Evolutionary conservation across 1,140 invertebrate genomes (phyloP).

Genomic region (Drosophila simulans): DNA sequence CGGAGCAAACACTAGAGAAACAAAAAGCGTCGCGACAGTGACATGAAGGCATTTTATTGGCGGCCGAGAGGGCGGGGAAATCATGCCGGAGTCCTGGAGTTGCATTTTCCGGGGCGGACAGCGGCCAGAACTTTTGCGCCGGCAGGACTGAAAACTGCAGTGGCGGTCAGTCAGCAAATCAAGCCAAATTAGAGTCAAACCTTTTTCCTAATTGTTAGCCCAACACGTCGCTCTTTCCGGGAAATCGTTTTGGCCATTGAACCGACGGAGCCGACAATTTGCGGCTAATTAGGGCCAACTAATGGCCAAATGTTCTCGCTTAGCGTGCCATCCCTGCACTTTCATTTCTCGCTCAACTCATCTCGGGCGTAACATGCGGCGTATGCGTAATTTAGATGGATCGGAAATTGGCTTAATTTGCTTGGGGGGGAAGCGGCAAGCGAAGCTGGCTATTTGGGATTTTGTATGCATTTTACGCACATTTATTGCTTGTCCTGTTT

Average conservation of each 20-base stretch:
- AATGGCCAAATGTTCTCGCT: conserved; percentile 45
- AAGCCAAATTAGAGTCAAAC: conserved; percentile 70
- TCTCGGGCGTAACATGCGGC: conserved; percentile 30
- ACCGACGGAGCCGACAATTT: conserved; percentile 48
- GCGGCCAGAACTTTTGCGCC: neutral
- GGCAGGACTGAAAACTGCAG: conserved; percentile 10
- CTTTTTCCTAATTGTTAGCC: conserved; percentile 66
- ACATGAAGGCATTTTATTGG: conserved; percentile 54
- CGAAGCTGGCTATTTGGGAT: neutral
- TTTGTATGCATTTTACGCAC: no score
- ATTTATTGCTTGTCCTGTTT: no score
- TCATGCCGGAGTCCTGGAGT: conserved; percentile 18
- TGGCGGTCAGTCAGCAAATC: conserved; percentile 64
- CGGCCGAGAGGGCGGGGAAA: neutral
- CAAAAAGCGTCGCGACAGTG: conserved; percentile 60
- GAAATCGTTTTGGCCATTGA: conserved; percentile 31
- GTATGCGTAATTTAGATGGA: conserved; percentile 46
- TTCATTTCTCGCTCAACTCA: neutral
- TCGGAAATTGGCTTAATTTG: neutral
- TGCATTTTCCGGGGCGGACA: conserved; percentile 32
- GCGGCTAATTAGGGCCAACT: conserved; percentile 50
- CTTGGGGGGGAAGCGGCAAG: neutral
- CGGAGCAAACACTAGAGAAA: conserved; percentile 51
- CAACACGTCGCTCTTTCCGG: conserved; percentile 25
- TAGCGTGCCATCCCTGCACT: neutral